These are phyloP conservation scores for Oscheius onirici DNA, from an alignment of 2,888 invertebrate genomes.

Conservation along the genomic window DNA sequence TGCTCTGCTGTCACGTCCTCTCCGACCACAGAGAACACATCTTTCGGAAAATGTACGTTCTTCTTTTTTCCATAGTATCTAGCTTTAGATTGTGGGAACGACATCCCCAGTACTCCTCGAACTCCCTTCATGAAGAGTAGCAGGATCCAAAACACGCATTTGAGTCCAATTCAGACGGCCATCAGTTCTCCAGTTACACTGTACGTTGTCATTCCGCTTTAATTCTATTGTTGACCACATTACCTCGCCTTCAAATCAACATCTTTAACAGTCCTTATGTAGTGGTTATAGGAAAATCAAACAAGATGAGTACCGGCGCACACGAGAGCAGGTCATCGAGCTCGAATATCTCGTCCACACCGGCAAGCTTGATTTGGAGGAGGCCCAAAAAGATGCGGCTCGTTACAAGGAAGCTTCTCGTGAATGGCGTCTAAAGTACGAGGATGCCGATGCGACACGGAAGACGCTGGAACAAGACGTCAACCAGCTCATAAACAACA, in stretches of 20 bases:
- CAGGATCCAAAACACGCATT: neutral
- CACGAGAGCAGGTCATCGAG: neutral
- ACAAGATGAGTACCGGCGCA: slow-evolving; percentile 8
- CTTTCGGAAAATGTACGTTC: slow-evolving; percentile 20
- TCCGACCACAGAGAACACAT: neutral
- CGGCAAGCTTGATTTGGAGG: neutral
- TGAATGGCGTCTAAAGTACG: too few relatives aligned
- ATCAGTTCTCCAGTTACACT: slow-evolving; percentile 10
- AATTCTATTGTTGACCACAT: neutral
- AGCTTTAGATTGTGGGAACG: neutral
- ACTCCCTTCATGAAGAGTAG: neutral
- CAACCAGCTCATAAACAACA: too few relatives aligned
- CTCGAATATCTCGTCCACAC: neutral
- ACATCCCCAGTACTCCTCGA: slow-evolving; percentile 11
- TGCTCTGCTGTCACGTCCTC: neutral
- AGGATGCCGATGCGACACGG: too few relatives aligned
- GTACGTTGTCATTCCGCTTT: neutral
- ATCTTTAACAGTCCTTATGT: neutral
- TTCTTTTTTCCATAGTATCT: neutral
- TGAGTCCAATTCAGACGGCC: slow-evolving; percentile 18
- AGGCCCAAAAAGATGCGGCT: neutral
- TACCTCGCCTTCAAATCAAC: too few relatives aligned
- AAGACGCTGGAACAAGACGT: too few relatives aligned
- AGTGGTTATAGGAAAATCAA: slow-evolving; percentile 3
- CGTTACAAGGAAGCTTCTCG: neutral